Evolutionary conservation across 2,113 vertebrate genomes (phyloP), one percentile per base, ranked within the genome.

Genomic region (Athene cunicularia): DNA sequence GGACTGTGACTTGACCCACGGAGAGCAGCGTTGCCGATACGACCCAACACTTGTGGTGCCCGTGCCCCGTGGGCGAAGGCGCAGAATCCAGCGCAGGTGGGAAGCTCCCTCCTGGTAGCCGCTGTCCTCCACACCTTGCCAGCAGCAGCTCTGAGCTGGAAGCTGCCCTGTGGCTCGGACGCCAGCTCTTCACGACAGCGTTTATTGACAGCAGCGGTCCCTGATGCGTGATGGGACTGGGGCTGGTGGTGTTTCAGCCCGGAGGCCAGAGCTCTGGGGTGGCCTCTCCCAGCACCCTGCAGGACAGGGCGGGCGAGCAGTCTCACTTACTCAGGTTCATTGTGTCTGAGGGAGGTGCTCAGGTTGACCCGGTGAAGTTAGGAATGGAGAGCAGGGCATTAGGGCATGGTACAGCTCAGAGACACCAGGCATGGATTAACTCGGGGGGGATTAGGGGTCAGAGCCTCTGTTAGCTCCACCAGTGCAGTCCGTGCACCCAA

Each of bases 351-450:
- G 73, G 45, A 59, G 55, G 32, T 41, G 53, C 58, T 73, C 72
- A 62, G 75, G 67, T 32, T 76, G 67, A 23, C 71, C 39, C 3
- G 1, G 75, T 70, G 80, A 70, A 49, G 63, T 11, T 21, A 23
- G 62, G 62, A 59, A 53, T 0, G 26, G 66, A 55, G 35, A 59
- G 0, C 3, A 32, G 62, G 43, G 35, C 1, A 0, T 16, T 12
- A 3, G 72, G 17, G 26, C 23, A 1, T 28, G 53, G 33, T 79
- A 43, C 73, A 85, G 91, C 80, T 68, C 43, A 21, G 52, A 81
- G 71, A 11, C 2, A 1, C 45, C 71, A 91, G 81, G 24, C 0
- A 0, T 41, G 33, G 76, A 35, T 86, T 92, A 47, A 47, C 21
- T 32, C 2, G 1, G 18, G 12, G 12, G 26, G n/a, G 8, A 33